Evolutionary conservation across 2,888 invertebrate species (phyloP), one percentile per base, ranked within the genome.

Genomic region (Pharmacophagus antenor): DNA sequence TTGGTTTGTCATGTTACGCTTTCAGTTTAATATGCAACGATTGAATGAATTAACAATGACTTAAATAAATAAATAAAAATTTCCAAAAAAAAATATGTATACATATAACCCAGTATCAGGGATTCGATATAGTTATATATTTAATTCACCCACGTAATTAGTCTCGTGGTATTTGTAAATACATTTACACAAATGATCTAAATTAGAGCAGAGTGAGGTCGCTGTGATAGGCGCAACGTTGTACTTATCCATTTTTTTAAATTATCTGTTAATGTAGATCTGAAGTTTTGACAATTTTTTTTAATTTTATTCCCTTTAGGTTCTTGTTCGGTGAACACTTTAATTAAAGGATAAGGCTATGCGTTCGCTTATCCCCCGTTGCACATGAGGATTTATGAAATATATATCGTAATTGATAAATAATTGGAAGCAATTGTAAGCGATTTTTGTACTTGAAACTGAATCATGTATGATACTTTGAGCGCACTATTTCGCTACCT

Each of bases 221-320:
- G 17, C 51, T 56, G 56, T 60, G 60, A 56, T 56, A 60, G 55
- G 47, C 60, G 23, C 41, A 60, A 37, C 25, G 50, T 56, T 60
- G 60, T 60, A 60, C 60, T 56, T 60, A 60, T 51, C 56, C 42
- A 18, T 52, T 61, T 61, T 42, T 21, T 41, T 37, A 44, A 23
- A 27, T 23, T 53, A n/a, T n/a, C 47, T 47, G n/a, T 44, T 52
- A 15, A 53, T 27, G 18, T 56, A 47, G 58, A 62, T 59, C 56
- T 56, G 54, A 56, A 22, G n/a, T 31, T 31, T 31, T n/a, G 23
- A 23, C 22, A 21, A 2, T 48, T 18, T 48, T 37, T 23, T 21
- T 21, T 37, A 12, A 27, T 31, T 27, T 22, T 46, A 46, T 31
- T 41, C 23, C 37, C 46, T 12, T 51, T 23, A 46, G 20, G 20